phyloP scores from a whole-genome alignment of 2,113 vertebrate species.

The Varanus komodoensis region DNA sequence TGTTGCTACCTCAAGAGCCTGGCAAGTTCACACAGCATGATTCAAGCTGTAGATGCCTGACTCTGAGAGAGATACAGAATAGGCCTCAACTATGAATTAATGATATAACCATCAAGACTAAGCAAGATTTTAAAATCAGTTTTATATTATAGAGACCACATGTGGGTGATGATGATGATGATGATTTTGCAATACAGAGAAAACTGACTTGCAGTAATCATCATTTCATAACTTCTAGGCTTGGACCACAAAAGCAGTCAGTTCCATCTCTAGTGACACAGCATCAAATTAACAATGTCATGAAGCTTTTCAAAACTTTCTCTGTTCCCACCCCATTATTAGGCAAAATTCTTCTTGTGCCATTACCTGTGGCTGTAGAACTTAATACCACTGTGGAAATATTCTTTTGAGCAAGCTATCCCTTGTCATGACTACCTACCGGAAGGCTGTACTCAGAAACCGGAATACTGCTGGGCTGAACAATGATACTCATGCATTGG shows the following conservation, averaged over 20 bases:
- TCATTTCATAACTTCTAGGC: background rate
- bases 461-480: conserved; percentile 94
- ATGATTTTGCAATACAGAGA: background rate
- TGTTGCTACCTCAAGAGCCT: background rate
- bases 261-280: conserved; percentile 27
- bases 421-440: conserved; percentile 66
- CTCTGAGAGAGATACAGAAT: background rate
- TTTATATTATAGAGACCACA: background rate
- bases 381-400: background rate
- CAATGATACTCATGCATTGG: conserved; percentile 88
- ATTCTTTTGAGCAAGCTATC: background rate
- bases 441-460: conserved; percentile 91
- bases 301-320: conserved; percentile 12
- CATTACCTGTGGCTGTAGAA: background rate
- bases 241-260: conserved; percentile 20
- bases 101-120: background rate
- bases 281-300: background rate
- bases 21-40: background rate
- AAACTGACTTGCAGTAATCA: background rate
- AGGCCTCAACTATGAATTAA: background rate
- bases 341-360: background rate
- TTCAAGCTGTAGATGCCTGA: background rate
- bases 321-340: background rate
- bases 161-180: no score
- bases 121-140: background rate